Base-by-base conservation (phyloP, 2,888 invertebrate genomes). In the Lamproptera curius region DNA sequence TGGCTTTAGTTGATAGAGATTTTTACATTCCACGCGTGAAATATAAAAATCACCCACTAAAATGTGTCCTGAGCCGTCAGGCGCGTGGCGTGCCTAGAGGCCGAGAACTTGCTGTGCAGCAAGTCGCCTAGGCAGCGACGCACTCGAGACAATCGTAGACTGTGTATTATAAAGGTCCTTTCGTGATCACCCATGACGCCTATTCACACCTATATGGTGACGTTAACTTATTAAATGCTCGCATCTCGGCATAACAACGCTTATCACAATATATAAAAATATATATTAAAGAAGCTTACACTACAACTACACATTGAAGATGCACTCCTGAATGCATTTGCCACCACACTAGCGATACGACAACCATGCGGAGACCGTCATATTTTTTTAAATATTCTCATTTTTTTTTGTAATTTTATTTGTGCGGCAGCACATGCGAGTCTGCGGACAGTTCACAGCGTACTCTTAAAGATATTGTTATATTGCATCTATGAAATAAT, bases 251-350 rank as follows among this genome's bases (percentile, higher is more conserved):
- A 84, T 83, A 83, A 82, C 81, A 85, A 83, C 77, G 77, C 85
- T 86, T 85, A 87, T 87, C 86, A 85, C 86, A 85, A 81, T 84
- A 83, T 83, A 85, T 84, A 87, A 86, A 87, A 86, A 86, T 82
- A 87, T 85, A 82, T 84, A 80, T 82, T 76, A 81, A 83, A 82
- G 81, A 86, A 86, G 84, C 84, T 80, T 84, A 84, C 65, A 72
- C 82, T 85, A 86, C 73, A 70, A 73, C 84, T 86, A 87, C 81
- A 83, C 81, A 78, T 72, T 73, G 76, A 84, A 76, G 80, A 80
- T 79, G 82, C 81, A 76, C 72, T 77, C 78, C 72, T 76, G 70
- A 76, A 79, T 79, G 83, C 83, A 83, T 77, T 75, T 79, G 85
- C 85, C 76, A 83, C 83, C 85, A 86, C 85, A 85, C 84, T 68